Conservation (phyloP, 2,797 vertebrate species). For the Leptoclinus maculatus region DNA sequence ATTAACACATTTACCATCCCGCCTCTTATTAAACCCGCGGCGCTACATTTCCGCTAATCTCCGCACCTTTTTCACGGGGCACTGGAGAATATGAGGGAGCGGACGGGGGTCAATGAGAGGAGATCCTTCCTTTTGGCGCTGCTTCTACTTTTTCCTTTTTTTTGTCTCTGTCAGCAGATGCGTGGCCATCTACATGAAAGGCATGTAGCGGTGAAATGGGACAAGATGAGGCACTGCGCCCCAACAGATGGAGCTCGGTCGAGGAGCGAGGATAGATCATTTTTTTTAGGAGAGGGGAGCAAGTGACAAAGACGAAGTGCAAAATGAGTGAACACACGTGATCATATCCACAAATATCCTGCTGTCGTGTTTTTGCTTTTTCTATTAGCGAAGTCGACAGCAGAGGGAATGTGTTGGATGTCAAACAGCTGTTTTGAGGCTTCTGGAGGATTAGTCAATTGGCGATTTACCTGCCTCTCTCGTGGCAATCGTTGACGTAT, state of each 20-base stretch:
- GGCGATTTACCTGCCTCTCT: conserved; percentile 25
- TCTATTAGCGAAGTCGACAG: conserved; percentile 2
- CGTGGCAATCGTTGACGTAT: conserved; percentile 28
- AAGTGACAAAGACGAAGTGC: conserved; percentile 6
- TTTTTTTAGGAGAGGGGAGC: background rate
- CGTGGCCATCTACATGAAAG: conserved; percentile 25
- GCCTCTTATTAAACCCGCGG: background rate
- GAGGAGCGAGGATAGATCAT: background rate
- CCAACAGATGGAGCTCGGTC: conserved; percentile 46
- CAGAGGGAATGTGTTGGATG: background rate
- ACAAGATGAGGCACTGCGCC: conserved; percentile 35
- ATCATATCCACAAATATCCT: background rate
- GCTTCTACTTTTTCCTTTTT: background rate
- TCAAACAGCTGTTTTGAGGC: conserved; percentile 28
- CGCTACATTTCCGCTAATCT: conserved; percentile 6
- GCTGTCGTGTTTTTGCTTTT: background rate
- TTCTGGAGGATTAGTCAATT: conserved; percentile 33
- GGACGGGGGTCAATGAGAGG: background rate
- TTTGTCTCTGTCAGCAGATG: conserved; percentile 9
- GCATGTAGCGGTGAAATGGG: conserved; percentile 55
- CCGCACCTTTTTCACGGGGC: conserved; percentile 17
- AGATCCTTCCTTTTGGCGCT: conserved; percentile 10
- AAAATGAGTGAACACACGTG: background rate
- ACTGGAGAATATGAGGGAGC: background rate
- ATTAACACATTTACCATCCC: conserved; percentile 35